Evolutionary conservation across 2,113 vertebrate genomes (phyloP).

Genomic region (Trematomus loennbergii): DNA sequence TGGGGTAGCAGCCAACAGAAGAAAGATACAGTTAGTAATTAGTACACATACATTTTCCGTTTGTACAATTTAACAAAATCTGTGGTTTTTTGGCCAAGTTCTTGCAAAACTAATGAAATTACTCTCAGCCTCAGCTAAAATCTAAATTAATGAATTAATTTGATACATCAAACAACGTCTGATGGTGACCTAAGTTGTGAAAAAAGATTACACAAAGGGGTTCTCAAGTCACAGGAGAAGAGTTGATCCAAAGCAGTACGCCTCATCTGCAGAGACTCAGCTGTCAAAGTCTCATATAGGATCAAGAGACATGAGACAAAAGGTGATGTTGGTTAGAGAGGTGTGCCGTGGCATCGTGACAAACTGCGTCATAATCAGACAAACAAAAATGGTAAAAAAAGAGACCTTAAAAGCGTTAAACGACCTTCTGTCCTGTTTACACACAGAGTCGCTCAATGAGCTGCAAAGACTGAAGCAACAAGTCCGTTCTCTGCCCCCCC

Average conservation of each 20-base stretch:
- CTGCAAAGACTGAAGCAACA: conserved; percentile 34
- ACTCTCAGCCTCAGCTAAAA: too few species aligned
- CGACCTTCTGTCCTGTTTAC: not conserved
- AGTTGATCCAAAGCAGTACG: not conserved
- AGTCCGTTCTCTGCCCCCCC: conserved; percentile 22
- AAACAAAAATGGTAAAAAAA: not conserved
- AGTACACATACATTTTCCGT: too few species aligned
- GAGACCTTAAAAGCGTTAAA: not conserved
- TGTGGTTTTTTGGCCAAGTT: not conserved
- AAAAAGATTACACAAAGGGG: not conserved
- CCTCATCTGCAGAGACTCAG: not conserved
- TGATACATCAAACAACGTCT: not conserved
- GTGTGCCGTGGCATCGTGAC: not conserved
- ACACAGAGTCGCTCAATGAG: conserved; percentile 6
- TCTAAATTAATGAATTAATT: too few species aligned
- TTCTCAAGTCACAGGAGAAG: not conserved
- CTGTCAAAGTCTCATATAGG: not conserved
- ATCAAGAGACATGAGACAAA: not conserved
- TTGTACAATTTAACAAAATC: too few species aligned
- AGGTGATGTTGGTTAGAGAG: not conserved
- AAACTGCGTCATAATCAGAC: not conserved
- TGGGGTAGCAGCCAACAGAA: too few species aligned
- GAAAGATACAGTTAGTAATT: too few species aligned
- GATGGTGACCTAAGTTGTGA: too few species aligned
- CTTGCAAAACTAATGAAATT: too few species aligned